phyloP scores from a whole-genome alignment of 2,797 vertebrate genomes.

The Atherinosoma microstoma region DNA sequence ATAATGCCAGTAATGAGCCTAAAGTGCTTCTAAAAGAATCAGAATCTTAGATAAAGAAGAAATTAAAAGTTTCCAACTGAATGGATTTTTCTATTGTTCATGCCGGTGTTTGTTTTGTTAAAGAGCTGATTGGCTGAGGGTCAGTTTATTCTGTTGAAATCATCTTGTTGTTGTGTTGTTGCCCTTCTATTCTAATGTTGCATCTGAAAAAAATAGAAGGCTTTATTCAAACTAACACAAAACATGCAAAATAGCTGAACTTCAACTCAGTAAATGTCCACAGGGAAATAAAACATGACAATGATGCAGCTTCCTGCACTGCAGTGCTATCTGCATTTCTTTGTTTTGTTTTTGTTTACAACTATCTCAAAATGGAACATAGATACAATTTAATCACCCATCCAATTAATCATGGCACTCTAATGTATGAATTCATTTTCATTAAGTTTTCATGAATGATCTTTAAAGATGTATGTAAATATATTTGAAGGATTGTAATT shows the following conservation, averaged over 20 bases:
- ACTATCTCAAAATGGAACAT: neutral
- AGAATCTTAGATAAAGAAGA: constrained; percentile 1
- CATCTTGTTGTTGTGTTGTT: neutral
- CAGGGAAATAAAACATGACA: neutral
- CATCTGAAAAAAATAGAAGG: neutral
- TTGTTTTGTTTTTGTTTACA: too few relatives aligned
- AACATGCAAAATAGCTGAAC: neutral
- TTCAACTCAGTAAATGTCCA: neutral
- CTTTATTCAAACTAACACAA: neutral
- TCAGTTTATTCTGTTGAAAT: neutral
- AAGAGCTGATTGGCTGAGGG: neutral
- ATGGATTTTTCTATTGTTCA: neutral
- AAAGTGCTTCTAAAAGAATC: constrained; percentile 2
- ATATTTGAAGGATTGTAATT: neutral
- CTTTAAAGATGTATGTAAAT: neutral
- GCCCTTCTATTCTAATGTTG: neutral
- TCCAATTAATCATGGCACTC: neutral
- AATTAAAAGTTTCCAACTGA: neutral
- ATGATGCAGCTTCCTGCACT: neutral
- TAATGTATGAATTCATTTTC: neutral
- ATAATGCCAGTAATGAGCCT: constrained; percentile 21
- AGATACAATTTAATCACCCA: neutral
- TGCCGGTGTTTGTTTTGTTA: neutral
- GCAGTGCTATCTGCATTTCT: neutral
- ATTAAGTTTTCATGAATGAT: neutral